Percentiles rank a stretch among this genome's conserved stretches.
Conservation (phyloP, 2,113 vertebrate species). For the Etheostoma spectabile region DNA sequence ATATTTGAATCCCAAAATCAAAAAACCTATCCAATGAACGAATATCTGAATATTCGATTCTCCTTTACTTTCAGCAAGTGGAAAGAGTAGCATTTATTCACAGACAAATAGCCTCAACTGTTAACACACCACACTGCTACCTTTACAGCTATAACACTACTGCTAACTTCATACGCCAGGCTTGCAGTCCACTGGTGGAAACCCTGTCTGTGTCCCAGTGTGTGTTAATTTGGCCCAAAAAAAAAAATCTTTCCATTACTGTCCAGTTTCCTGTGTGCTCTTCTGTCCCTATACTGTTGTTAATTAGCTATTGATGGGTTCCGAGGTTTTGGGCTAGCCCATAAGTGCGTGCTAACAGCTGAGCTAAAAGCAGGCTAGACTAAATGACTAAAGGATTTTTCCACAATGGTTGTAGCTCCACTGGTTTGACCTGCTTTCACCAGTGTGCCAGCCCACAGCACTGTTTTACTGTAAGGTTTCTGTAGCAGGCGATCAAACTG, state of each 20-base stretch:
- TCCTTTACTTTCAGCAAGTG: too few relatives aligned
- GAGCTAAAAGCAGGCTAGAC: constrained; percentile 24
- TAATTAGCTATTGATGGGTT: constrained; percentile 2
- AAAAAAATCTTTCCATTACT: background rate
- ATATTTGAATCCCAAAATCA: too few relatives aligned
- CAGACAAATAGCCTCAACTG: too few relatives aligned
- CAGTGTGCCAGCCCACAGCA: constrained; percentile 38
- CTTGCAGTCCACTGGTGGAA: too few relatives aligned
- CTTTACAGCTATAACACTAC: too few relatives aligned
- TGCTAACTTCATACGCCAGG: too few relatives aligned
- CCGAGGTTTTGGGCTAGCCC: background rate
- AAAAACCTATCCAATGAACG: too few relatives aligned
- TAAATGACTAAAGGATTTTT: constrained; percentile 50
- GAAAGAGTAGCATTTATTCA: too few relatives aligned
- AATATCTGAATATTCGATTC: too few relatives aligned
- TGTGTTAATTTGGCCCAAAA: too few relatives aligned
- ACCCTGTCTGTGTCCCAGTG: too few relatives aligned
- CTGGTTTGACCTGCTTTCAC: constrained; percentile 71
- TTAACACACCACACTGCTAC: too few relatives aligned
- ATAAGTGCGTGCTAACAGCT: constrained; percentile 8
- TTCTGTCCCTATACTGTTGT: background rate
- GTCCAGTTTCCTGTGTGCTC: background rate
- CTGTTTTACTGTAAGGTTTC: constrained; percentile 29
- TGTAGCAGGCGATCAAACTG: constrained; percentile 30
- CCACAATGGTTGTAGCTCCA: constrained; percentile 47